Evolutionary conservation across 2,888 invertebrate species (phyloP).

Genomic region (Liopterus haemorrhoidalis): DNA sequence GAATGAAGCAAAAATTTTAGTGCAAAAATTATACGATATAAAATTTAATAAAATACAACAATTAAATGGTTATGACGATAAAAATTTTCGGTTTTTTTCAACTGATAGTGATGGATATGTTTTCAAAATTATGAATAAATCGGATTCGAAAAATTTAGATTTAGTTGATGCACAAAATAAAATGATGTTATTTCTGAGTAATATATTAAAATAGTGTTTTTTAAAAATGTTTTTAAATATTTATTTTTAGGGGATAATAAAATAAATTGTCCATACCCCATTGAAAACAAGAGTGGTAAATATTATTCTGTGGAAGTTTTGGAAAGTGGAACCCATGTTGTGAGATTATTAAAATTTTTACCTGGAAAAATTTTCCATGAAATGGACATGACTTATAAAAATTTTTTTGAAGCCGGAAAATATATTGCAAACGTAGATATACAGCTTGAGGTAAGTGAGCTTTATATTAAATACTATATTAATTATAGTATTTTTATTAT

Average conservation of each 20-base stretch:
- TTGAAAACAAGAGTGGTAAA: conserved; percentile 61
- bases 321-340: conserved; percentile 54
- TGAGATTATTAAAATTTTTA: conserved; percentile 69
- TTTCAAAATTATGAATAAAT: conserved; percentile 75
- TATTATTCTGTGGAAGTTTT: conserved; percentile 54
- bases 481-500: not conserved
- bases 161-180: conserved; percentile 71
- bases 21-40: conserved; percentile 58
- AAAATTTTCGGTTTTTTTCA: conserved; percentile 63
- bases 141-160: conserved; percentile 64
- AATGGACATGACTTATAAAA: conserved; percentile 53
- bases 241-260: conserved; percentile 50
- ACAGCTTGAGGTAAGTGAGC: conserved; percentile 55
- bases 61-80: conserved; percentile 73
- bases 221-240: conserved; percentile 12
- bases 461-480: not conserved
- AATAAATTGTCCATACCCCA: conserved; percentile 63
- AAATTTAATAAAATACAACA: conserved; percentile 53
- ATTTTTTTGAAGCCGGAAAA: conserved; percentile 68
- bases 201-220: conserved; percentile 40
- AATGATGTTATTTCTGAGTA: conserved; percentile 65
- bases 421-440: conserved; percentile 65
- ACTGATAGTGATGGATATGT: conserved; percentile 62
- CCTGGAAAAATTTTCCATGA: conserved; percentile 65
- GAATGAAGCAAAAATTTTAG: conserved; percentile 50